phyloP scores from a whole-genome alignment of 2,888 invertebrate genomes.

The Drosophila nigricruria region DNA sequence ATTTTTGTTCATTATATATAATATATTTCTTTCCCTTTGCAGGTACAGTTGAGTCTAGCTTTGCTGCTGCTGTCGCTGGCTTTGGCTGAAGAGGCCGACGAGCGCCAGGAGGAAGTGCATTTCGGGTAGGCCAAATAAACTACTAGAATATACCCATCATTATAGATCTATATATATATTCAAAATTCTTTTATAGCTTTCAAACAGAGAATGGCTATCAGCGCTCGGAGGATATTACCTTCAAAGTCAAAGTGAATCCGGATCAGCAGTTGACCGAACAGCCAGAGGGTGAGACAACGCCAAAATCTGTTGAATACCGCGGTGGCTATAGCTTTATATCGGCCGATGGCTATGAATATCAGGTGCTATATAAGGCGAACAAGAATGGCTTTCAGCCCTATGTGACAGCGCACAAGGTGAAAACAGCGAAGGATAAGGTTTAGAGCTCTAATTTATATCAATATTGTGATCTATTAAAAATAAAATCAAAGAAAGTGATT shows the following conservation, averaged over 20 bases:
- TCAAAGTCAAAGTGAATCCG: conserved; percentile 45
- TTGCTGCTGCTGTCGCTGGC: conserved; percentile 33
- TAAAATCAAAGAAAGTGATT: conserved; percentile 9
- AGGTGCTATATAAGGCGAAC: conserved; percentile 87
- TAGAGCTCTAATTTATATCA: conserved; percentile 11
- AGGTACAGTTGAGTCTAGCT: conserved; percentile 45
- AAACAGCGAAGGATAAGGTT: conserved; percentile 27
- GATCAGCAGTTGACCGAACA: conserved; percentile 29
- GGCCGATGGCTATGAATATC: conserved; percentile 86
- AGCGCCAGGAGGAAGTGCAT: conserved; percentile 59
- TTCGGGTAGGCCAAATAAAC: conserved; percentile 68
- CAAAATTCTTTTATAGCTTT: conserved; percentile 60
- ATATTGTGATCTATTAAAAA: conserved; percentile 38
- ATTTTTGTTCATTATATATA: neutral
- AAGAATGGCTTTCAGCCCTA: conserved; percentile 87
- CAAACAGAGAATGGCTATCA: conserved; percentile 83
- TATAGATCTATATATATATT: neutral
- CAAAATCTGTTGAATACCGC: conserved; percentile 70
- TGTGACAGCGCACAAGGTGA: conserved; percentile 83
- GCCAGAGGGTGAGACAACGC: conserved; percentile 28
- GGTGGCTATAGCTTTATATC: conserved; percentile 86
- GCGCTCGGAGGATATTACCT: conserved; percentile 79
- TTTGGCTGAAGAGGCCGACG: conserved; percentile 33
- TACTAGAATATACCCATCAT: too few relatives aligned
- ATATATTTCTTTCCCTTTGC: neutral